phyloP scores from a whole-genome alignment of 2,888 invertebrate species.

The Lithophane leautieri region DNA sequence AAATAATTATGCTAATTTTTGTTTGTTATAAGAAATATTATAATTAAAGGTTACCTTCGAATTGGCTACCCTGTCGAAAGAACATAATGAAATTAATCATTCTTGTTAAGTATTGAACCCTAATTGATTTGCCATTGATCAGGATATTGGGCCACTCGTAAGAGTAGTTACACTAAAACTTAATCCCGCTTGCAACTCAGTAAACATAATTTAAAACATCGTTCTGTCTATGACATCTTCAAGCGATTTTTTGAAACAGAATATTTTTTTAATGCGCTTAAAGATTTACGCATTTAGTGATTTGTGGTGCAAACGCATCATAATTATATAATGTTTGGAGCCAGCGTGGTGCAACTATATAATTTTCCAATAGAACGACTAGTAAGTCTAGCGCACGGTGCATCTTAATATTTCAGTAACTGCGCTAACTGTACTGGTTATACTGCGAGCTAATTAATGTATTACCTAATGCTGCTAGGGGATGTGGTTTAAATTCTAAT shows the following conservation, averaged over 20 bases:
- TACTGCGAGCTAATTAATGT: conserved; percentile 40
- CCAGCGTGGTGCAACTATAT: not conserved
- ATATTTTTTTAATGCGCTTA: not conserved
- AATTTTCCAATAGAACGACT: conserved; percentile 5
- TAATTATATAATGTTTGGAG: not conserved
- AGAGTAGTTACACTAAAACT: too few species aligned
- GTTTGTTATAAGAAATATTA: too few species aligned
- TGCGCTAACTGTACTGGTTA: conserved; percentile 29
- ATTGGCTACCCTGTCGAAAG: too few species aligned
- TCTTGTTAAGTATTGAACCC: too few species aligned
- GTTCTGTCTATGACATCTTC: too few species aligned
- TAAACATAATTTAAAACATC: not conserved
- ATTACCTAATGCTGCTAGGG: conserved; percentile 15
- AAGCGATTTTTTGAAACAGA: not conserved
- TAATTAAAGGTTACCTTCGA: too few species aligned
- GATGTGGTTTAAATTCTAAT: not conserved
- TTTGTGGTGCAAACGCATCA: not conserved
- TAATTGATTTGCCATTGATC: too few species aligned
- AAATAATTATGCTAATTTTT: too few species aligned
- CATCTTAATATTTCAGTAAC: conserved; percentile 33
- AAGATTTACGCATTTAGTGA: too few species aligned
- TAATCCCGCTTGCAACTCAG: not conserved
- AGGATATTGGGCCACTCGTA: too few species aligned
- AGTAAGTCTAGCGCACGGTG: conserved; percentile 14
- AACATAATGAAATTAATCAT: too few species aligned